Evolutionary conservation across 2,888 invertebrate species (phyloP), one percentile per base, ranked within the genome.

Genomic region (Cephus nigrinus): DNA sequence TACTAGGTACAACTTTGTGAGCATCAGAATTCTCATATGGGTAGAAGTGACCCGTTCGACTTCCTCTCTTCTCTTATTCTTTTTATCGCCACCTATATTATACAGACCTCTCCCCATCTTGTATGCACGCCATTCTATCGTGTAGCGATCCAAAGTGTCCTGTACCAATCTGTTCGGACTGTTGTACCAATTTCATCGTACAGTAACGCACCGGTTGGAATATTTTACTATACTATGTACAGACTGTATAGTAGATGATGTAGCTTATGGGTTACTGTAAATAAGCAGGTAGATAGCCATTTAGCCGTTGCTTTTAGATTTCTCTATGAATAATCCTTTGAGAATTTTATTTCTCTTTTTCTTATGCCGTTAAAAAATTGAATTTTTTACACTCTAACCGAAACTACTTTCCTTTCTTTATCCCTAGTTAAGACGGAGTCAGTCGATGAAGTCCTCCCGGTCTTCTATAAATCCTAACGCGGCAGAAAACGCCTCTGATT

Each of bases 401-500:
- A 55, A 55, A 55, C 55, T 9, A 23, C 55, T 55, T 55, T 55
- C 55, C 23, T 55, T 55, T 55, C 55, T 55, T 55, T 55, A 55
- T 55, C 23, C 23, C 23, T 55, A 23, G 23, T 55, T 55, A 55
- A 55, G 55, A 55, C 5, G 55, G 23, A 55, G 55, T 23, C 55
- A 23, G 55, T 23, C 55, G 55, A 55, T 55, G 23, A 55, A 55
- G 55, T 55, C 55, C 55, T 55, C 23, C 55, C 23, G 71, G 31
- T 71, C 71, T 33, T 71, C 71, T 31, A 71, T 71, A 71, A 71
- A 71, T 71, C 71, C 71, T 33, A 74, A 30, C 15, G 30, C 30
- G 74, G 74, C 74, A 74, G 74, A 74, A 74, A 74, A 74, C 34
- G 33, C 30, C 34, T 30, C 35, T 35, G 74, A 74, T 74, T 35